Conservation (phyloP, 2,888 invertebrate species). For the Hofmannophila pseudospretella region DNA sequence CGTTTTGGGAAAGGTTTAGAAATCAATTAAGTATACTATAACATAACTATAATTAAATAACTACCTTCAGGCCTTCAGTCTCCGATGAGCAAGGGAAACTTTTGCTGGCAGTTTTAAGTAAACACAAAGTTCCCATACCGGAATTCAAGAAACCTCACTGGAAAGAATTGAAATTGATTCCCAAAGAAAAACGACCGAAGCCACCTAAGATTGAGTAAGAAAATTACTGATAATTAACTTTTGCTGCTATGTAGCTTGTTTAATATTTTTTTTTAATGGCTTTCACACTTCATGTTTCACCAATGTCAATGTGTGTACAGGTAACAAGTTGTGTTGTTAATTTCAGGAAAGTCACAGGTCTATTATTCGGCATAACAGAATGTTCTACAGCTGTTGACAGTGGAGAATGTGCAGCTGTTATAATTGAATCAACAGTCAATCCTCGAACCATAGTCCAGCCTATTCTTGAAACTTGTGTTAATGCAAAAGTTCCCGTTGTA, state of each 20-base stretch:
- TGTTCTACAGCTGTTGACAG: slow-evolving; percentile 37
- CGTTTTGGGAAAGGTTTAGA: too few species aligned
- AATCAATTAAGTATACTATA: too few species aligned
- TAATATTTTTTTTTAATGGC: background rate
- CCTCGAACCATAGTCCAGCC: slow-evolving; percentile 61
- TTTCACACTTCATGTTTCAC: too few species aligned
- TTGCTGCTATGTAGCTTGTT: background rate
- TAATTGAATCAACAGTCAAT: slow-evolving; percentile 59
- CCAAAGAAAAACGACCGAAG: slow-evolving; percentile 56
- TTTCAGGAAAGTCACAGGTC: slow-evolving; percentile 54
- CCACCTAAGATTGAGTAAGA: slow-evolving; percentile 50
- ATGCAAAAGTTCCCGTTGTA: slow-evolving; percentile 43
- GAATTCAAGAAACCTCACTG: slow-evolving; percentile 54
- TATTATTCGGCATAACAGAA: slow-evolving; percentile 61
- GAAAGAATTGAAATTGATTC: slow-evolving; percentile 53
- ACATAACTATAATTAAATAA: too few species aligned
- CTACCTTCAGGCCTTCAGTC: slow-evolving; percentile 43
- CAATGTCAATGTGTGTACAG: too few species aligned
- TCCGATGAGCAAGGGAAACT: slow-evolving; percentile 32
- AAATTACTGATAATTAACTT: too few species aligned
- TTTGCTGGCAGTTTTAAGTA: slow-evolving; percentile 32
- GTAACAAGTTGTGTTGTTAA: too few species aligned
- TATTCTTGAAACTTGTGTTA: slow-evolving; percentile 46
- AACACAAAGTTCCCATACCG: slow-evolving; percentile 45
- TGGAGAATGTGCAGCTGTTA: slow-evolving; percentile 44